Evolutionary conservation across 1,140 invertebrate species (phyloP).

Genomic region (Drosophila sproati): DNA sequence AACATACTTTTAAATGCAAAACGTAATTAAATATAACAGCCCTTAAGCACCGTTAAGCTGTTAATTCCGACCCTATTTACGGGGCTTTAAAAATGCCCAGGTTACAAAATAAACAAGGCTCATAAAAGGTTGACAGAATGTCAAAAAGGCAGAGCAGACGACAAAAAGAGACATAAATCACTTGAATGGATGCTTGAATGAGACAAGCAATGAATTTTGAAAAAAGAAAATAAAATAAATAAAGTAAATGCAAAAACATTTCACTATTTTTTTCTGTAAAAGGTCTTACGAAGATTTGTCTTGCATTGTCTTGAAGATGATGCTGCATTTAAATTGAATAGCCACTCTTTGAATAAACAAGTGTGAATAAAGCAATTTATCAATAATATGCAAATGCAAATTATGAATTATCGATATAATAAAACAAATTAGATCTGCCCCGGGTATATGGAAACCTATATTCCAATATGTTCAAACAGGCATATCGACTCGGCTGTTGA

Average conservation of each 20-base stretch:
- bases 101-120: not conserved
- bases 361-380: no score
- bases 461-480: no score
- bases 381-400: no score
- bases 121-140: constrained; percentile 15
- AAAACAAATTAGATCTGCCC: no score
- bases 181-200: not conserved
- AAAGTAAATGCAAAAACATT: not conserved
- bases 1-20: not conserved
- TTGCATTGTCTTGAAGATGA: not conserved
- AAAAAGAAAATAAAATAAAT: not conserved
- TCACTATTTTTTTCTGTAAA: not conserved
- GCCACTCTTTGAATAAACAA: no score
- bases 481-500: no score
- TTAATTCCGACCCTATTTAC: constrained; percentile 28
- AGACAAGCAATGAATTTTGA: not conserved
- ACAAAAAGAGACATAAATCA: constrained; percentile 3
- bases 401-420: no score
- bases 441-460: no score
- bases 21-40: constrained; percentile 7
- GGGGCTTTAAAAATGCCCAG: not conserved
- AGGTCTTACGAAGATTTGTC: not conserved
- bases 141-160: not conserved
- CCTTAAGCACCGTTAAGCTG: constrained; percentile 9
- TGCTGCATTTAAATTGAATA: not conserved